phyloP scores from a whole-genome alignment of 2,797 vertebrate genomes.

The Oryzias sinensis region DNA sequence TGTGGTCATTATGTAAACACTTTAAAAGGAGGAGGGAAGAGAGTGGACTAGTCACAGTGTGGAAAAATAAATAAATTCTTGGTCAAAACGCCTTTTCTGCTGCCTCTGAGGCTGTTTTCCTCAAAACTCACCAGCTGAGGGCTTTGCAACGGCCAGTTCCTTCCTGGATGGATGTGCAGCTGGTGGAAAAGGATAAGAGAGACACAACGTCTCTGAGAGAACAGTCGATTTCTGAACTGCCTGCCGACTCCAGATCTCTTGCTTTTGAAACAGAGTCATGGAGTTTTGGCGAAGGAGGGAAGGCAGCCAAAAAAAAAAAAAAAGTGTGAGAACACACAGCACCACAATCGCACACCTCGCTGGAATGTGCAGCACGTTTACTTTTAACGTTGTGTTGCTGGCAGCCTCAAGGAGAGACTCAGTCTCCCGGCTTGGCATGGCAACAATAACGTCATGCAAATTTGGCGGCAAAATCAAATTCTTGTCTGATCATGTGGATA shows the following conservation, averaged over 20 bases:
- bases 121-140: constrained; percentile 35
- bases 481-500: constrained; percentile 39
- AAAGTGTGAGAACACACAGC: constrained; percentile 35
- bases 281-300: constrained; percentile 22
- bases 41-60: constrained; percentile 37
- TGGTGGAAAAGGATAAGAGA: constrained; percentile 35
- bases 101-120: constrained; percentile 46
- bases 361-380: constrained; percentile 49
- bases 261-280: constrained; percentile 26
- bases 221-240: constrained; percentile 64
- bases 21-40: constrained; percentile 46
- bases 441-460: constrained; percentile 56
- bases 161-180: constrained; percentile 54
- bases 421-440: constrained; percentile 33
- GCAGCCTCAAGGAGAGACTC: constrained; percentile 34
- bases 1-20: constrained; percentile 80
- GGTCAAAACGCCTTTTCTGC: constrained; percentile 18
- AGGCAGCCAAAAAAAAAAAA: constrained; percentile 7
- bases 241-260: constrained; percentile 37
- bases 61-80: constrained; percentile 31
- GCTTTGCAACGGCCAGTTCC: constrained; percentile 69
- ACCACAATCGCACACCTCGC: constrained; percentile 47
- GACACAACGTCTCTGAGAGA: constrained; percentile 58
- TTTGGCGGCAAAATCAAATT: constrained; percentile 27
- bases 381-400: constrained; percentile 26